Percentiles rank a stretch among this genome's conserved stretches.
Evolutionary conservation across 2,113 vertebrate species (phyloP).

Genomic region (Odontophorus gujanensis): DNA sequence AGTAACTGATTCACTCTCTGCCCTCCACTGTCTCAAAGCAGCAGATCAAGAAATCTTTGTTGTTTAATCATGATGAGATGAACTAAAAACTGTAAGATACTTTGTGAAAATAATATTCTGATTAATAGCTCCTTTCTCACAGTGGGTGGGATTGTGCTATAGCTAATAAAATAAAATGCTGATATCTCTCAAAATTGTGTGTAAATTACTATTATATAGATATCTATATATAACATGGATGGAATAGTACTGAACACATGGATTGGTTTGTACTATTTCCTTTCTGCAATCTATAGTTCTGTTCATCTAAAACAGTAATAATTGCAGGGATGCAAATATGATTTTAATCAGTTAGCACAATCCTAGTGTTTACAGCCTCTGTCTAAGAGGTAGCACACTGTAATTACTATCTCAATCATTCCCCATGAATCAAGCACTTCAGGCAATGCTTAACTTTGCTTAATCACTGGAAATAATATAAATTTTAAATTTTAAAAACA

Average conservation of each 20-base stretch:
- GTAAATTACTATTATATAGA: neutral
- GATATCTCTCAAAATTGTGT: neutral
- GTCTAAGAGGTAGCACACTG: conserved; percentile 49
- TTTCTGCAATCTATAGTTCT: conserved; percentile 36
- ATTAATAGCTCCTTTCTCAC: neutral
- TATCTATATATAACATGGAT: neutral
- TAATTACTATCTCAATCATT: conserved; percentile 79
- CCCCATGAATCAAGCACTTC: conserved; percentile 66
- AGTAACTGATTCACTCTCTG: neutral
- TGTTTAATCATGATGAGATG: neutral
- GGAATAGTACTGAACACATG: conserved; percentile 13
- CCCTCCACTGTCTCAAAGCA: neutral
- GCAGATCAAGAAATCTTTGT: neutral
- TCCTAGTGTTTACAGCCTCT: conserved; percentile 60
- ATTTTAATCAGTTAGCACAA: conserved; percentile 69
- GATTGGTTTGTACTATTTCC: conserved; percentile 28
- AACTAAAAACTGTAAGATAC: neutral
- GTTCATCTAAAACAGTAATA: conserved; percentile 49
- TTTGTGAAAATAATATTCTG: neutral
- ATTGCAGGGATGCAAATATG: conserved; percentile 57
- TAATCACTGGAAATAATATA: conserved; percentile 76
- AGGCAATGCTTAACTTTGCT: conserved; percentile 71
- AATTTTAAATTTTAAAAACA: conserved; percentile 50
- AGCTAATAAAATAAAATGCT: neutral
- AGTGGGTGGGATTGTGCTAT: neutral